Evolutionary conservation across 2,113 vertebrate genomes (phyloP).

Genomic region (Scomber scombrus): DNA sequence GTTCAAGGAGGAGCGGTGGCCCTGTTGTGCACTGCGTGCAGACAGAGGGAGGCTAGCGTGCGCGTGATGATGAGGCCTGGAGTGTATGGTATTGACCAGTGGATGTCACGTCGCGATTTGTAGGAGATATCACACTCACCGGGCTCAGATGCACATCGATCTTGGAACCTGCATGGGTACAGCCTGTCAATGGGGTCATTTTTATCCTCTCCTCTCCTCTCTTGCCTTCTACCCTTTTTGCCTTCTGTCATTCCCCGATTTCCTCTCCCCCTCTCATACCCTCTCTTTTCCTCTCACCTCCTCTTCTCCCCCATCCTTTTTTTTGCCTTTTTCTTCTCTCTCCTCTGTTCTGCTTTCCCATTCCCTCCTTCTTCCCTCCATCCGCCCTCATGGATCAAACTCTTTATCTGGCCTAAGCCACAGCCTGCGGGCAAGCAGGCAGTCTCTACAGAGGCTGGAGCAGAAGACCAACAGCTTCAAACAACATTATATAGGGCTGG

Average conservation of each 20-base stretch:
- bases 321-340: conserved; percentile 18
- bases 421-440: conserved; percentile 75
- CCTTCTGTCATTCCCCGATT: conserved; percentile 15
- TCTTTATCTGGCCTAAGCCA: conserved; percentile 83
- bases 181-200: conserved; percentile 78
- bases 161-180: conserved; percentile 62
- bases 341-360: conserved; percentile 59
- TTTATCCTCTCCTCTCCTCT: conserved; percentile 49
- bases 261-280: conserved; percentile 37
- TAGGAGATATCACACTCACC: conserved; percentile 77
- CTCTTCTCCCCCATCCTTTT: neutral
- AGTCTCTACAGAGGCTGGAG: conserved; percentile 71
- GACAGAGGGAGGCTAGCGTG: conserved; percentile 46
- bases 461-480: conserved; percentile 77
- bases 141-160: conserved; percentile 78
- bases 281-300: conserved; percentile 36
- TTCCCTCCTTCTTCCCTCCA: conserved; percentile 61
- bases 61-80: conserved; percentile 67
- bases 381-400: conserved; percentile 80
- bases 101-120: conserved; percentile 81
- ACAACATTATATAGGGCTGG: conserved; percentile 78
- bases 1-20: conserved; percentile 44
- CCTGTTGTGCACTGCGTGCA: conserved; percentile 54
- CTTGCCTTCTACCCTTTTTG: neutral
- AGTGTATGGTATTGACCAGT: conserved; percentile 77